Conservation (phyloP, 2,888 invertebrate species). For the Anodontia alba region DNA sequence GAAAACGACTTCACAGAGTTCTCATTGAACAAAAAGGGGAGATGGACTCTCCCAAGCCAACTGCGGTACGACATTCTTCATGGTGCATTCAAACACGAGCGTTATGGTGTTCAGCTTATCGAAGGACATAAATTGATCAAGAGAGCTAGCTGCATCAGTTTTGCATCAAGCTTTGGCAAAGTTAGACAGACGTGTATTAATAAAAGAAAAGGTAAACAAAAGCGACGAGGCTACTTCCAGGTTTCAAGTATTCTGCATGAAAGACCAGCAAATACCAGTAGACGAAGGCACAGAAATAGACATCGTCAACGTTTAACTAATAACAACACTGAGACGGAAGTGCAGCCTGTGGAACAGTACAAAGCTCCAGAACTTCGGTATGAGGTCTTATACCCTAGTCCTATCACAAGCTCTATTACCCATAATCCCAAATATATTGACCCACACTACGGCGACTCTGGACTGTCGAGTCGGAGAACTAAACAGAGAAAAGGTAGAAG, state of each 20-base stretch:
- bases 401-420: slow-evolving; percentile 58
- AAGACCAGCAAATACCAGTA: slow-evolving; percentile 3
- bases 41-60: slow-evolving; percentile 71
- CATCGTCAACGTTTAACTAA: not conserved
- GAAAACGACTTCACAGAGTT: slow-evolving; percentile 26
- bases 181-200: slow-evolving; percentile 12
- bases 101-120: slow-evolving; percentile 55
- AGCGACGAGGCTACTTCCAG: slow-evolving; percentile 51
- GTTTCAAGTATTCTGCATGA: slow-evolving; percentile 41
- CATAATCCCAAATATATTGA: slow-evolving; percentile 65
- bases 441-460: not conserved
- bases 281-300: slow-evolving; percentile 3
- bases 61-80: slow-evolving; percentile 55
- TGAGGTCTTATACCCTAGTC: slow-evolving; percentile 62
- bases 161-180: slow-evolving; percentile 24
- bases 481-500: not conserved
- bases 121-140: slow-evolving; percentile 60
- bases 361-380: slow-evolving; percentile 42
- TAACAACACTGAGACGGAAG: not conserved
- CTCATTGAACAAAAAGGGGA: slow-evolving; percentile 74
- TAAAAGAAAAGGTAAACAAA: slow-evolving; percentile 24
- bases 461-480: not conserved
- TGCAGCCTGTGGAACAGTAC: not conserved
- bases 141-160: slow-evolving; percentile 54
- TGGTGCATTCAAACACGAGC: slow-evolving; percentile 38